Evolutionary conservation across 2,888 invertebrate genomes (phyloP).

Genomic region (Tryphoninae sp.): DNA sequence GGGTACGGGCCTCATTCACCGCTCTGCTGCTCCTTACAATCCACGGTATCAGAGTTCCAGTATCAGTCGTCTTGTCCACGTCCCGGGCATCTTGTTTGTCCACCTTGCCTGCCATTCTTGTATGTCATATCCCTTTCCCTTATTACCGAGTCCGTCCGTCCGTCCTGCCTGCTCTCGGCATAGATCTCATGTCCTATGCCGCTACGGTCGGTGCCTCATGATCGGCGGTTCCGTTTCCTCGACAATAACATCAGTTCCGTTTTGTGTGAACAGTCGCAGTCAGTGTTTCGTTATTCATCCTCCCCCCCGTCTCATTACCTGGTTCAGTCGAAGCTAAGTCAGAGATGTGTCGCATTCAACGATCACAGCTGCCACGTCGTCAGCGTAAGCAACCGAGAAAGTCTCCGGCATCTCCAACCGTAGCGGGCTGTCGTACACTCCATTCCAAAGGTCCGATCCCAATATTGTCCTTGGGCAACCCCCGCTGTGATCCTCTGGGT

Average conservation of each 20-base stretch:
- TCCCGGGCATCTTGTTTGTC: conserved; percentile 8
- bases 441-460: conserved; percentile 66
- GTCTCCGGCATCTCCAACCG: conserved; percentile 51
- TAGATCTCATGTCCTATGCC: neutral
- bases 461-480: conserved; percentile 63
- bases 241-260: conserved; percentile 64
- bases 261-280: conserved; percentile 61
- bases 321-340: conserved; percentile 29
- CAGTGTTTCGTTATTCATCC: conserved; percentile 37
- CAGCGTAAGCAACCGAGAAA: conserved; percentile 59
- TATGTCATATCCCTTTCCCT: conserved; percentile 6
- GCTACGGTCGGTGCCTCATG: too few relatives aligned
- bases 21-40: conserved; percentile 8
- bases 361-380: conserved; percentile 58
- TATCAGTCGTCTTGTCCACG: conserved; percentile 31
- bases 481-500: conserved; percentile 55
- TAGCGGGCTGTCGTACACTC: conserved; percentile 60
- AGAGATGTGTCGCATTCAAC: conserved; percentile 38
- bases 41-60: conserved; percentile 34
- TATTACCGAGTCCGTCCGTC: neutral
- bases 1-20: conserved; percentile 1
- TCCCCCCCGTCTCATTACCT: conserved; percentile 10
- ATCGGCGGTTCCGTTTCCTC: conserved; percentile 54
- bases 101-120: conserved; percentile 25
- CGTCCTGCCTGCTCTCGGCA: conserved; percentile 27